Base-by-base conservation (phyloP, 2,888 invertebrate genomes). In the Pediacus dermestoides region DNA sequence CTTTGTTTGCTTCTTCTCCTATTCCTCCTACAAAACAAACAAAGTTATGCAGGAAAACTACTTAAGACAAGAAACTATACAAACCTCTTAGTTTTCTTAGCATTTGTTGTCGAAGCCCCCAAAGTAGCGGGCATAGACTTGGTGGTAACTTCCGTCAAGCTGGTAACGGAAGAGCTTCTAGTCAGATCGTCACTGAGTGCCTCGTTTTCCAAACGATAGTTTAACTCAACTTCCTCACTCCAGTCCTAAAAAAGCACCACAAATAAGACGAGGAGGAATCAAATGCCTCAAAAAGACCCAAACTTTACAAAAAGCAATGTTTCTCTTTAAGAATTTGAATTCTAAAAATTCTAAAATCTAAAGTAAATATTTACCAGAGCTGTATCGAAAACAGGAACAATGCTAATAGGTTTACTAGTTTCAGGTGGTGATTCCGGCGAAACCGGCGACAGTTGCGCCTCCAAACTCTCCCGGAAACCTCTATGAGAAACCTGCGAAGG, bases 171-270 rank as follows among this genome's bases (percentile, higher is more conserved):
- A 2, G 76, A 76, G 53, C 75, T 76, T 39, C 75, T 70, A 13
- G 75, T 75, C 46, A 72, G 46, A n/a, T 64, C 63, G 50, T 70
- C 70, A 48, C 70, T 70, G 9, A 66, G 52, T 44, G 67, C 67
- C 60, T 74, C 74, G 13, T 69, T 69, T 51, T 74, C 72, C 33
- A 71, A 54, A 42, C 66, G 67, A 44, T 72, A 73, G 47, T 67
- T 68, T 37, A 73, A 55, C 58, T 79, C 78, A 10, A 78, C 77
- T 60, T 78, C 79, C 60, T 78, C 78, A 46, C 74, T 75, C 79
- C 79, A 79, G 61, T 78, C 76, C 73, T 76, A 44, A 37, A 59
- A 54, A 30, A 46, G 34, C 32, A 13, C 11, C n/a, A 15, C 7
- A 12, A 16, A 25, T 10, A 23, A 34, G n/a, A n/a, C n/a, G n/a